phyloP scores from a whole-genome alignment of 2,797 vertebrate genomes.

The Gymnothorax javanicus region DNA sequence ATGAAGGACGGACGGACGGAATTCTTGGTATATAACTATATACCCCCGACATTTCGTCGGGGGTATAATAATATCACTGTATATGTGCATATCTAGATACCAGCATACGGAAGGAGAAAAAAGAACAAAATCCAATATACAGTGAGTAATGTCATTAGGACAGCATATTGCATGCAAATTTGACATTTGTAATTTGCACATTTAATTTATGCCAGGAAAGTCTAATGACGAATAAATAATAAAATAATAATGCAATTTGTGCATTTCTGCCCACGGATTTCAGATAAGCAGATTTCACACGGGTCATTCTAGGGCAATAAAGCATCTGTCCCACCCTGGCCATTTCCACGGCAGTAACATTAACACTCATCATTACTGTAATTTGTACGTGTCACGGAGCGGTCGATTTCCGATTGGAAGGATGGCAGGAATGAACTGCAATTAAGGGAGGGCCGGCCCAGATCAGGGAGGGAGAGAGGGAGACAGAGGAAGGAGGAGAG shows the following conservation, averaged over 20 bases:
- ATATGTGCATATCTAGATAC: slow-evolving; percentile 26
- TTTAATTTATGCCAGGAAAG: not conserved
- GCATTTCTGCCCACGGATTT: slow-evolving; percentile 43
- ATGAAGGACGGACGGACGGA: too few species aligned
- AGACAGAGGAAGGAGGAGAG: not conserved
- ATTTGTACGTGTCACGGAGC: slow-evolving; percentile 68
- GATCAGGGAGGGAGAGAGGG: not conserved
- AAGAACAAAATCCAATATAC: not conserved
- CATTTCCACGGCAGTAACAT: slow-evolving; percentile 69
- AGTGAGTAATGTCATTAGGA: not conserved
- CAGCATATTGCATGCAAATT: not conserved
- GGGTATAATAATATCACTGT: too few species aligned
- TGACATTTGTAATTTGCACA: not conserved
- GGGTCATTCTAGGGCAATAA: slow-evolving; percentile 55
- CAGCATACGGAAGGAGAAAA: not conserved
- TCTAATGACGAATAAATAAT: not conserved
- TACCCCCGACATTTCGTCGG: too few species aligned
- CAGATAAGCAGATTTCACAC: slow-evolving; percentile 48
- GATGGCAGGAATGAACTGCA: slow-evolving; percentile 55
- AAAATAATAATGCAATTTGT: slow-evolving; percentile 32
- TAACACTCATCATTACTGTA: slow-evolving; percentile 72
- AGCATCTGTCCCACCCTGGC: slow-evolving; percentile 50
- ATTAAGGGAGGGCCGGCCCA: slow-evolving; percentile 53
- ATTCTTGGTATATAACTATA: too few species aligned
- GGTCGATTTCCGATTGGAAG: slow-evolving; percentile 59